phyloP scores from a whole-genome alignment of 2,888 invertebrate genomes.

The Tinea semifulvella region DNA sequence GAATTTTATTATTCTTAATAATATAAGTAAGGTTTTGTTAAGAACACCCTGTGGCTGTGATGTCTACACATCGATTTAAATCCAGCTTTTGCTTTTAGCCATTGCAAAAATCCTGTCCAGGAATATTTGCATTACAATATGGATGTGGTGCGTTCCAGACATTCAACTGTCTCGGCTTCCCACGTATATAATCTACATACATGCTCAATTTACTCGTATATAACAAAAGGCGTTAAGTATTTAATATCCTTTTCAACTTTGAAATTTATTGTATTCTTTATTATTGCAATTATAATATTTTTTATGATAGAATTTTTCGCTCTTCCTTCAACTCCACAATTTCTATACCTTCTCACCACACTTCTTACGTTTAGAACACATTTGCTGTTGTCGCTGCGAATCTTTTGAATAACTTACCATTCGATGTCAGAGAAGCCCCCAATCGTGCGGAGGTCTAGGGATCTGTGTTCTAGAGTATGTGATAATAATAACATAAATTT shows the following conservation, averaged over 20 bases:
- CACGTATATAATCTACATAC: conserved; percentile 15
- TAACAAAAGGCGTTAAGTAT: conserved; percentile 4
- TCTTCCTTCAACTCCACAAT: too few species aligned
- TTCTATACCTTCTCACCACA: too few species aligned
- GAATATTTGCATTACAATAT: conserved; percentile 21
- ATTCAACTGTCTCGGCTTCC: conserved; percentile 18
- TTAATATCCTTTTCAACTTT: background rate
- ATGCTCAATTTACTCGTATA: background rate
- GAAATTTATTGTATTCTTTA: background rate
- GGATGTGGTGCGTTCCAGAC: conserved; percentile 15
- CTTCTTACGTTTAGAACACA: too few species aligned
- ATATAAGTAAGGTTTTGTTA: background rate
- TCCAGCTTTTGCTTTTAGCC: conserved; percentile 7
- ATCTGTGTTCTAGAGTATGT: too few species aligned
- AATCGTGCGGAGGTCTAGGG: too few species aligned
- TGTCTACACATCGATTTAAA: conserved; percentile 4
- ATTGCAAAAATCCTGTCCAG: conserved; percentile 10
- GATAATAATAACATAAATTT: too few species aligned
- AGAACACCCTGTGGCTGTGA: conserved; percentile 8
- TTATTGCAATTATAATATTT: background rate
- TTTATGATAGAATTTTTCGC: background rate
- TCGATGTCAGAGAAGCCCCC: too few species aligned
- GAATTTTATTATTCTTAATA: background rate
- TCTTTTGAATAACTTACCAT: too few species aligned
- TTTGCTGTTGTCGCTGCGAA: too few species aligned